Evolutionary conservation across 2,888 invertebrate genomes (phyloP), one percentile per base, ranked within the genome.

Genomic region (Cheilosia grossa): DNA sequence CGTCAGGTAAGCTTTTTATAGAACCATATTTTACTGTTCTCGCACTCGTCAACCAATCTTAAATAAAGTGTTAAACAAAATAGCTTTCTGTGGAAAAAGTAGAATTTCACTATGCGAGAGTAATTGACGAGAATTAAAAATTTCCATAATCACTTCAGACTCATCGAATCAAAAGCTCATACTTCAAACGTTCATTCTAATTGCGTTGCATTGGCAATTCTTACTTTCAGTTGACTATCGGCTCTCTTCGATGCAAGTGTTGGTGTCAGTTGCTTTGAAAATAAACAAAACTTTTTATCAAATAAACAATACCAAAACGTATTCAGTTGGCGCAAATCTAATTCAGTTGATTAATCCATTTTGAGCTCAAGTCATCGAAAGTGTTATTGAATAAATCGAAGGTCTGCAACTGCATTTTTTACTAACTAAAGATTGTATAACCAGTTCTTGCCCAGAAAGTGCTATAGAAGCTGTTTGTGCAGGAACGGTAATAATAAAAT

Each of bases 391-490:
- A 37, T 37, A 37, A 37, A 37, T 37, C 37, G 10, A 37, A 37
- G 37, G 37, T 13, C 37, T 37, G 37, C 37, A 37, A 37, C 13
- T 37, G 37, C 37, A 37, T 13, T 37, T 37, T 13, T 37, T 37
- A 10, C 3, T 10, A 10, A 9, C 4, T 42, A n/a, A 15, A 17
- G n/a, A 64, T 79, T 72, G 72, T 72, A 13, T 79, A 79, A 72
- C 51, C 17, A 56, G n/a, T 58, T 58, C 24, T 42, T 42, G n/a
- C 42, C 27, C 4, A 21, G 17, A 49, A 2, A 30, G 30, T 30
- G 30, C 30, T 7, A 30, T 56, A 6, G 27, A 54, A 59, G 33
- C 13, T 37, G 13, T 24, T 15, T 37, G 49, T 49, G 61, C 21
- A 27, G 7, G n/a, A 59, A 27, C 33, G 53, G 15, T 15, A 49